Conservation (phyloP, 2,797 vertebrate species). For the Cirrhinus mrigala region DNA sequence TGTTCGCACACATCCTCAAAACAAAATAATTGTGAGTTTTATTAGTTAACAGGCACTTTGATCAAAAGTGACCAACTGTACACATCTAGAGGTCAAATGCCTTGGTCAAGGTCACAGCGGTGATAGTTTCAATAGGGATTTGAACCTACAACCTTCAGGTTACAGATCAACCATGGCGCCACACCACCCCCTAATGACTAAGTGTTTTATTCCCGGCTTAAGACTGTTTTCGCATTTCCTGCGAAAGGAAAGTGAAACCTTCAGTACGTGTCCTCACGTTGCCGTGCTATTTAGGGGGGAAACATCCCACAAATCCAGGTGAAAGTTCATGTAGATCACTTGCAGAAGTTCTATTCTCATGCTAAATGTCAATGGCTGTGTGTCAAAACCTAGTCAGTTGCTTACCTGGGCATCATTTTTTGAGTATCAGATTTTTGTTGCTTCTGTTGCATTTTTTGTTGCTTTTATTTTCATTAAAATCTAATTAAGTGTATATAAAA, state of each 20-base stretch:
- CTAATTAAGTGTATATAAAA: neutral
- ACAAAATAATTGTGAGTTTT: neutral
- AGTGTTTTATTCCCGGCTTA: neutral
- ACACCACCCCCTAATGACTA: neutral
- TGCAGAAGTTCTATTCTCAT: neutral
- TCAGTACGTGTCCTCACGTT: neutral
- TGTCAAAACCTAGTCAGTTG: neutral
- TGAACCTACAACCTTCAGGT: neutral
- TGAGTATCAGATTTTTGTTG: neutral
- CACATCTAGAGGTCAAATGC: neutral
- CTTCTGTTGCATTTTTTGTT: too few species aligned
- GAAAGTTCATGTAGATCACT: constrained; percentile 7
- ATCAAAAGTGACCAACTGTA: neutral
- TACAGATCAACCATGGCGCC: neutral
- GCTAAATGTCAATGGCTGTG: neutral
- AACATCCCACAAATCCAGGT: neutral
- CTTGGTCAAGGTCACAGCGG: neutral
- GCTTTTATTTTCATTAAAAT: neutral
- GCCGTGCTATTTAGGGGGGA: neutral
- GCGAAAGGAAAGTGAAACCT: constrained; percentile 29
- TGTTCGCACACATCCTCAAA: constrained; percentile 45
- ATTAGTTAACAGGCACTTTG: neutral
- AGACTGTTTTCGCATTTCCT: neutral
- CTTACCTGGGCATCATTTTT: neutral
- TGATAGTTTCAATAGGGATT: neutral